A percentile compares a stretch with the other conserved stretches of the same genome.
phyloP scores from a whole-genome alignment of 2,888 invertebrate species.

The Xanthorhoe spadicearia region DNA sequence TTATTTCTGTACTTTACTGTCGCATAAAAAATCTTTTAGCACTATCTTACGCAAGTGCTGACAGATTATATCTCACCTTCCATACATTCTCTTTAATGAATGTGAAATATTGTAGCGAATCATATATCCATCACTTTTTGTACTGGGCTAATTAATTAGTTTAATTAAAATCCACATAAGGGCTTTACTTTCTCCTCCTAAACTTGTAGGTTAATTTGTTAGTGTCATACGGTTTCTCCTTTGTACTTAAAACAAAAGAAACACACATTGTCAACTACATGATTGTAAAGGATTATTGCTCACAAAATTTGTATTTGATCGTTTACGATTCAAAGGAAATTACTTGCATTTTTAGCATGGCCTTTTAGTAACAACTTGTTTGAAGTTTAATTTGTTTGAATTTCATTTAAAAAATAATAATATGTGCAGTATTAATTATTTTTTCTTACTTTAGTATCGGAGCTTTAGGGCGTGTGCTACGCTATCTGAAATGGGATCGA shows the following conservation, averaged over 20 bases:
- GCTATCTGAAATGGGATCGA: too few relatives aligned
- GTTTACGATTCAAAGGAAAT: background rate
- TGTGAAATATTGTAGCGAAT: conserved; percentile 41
- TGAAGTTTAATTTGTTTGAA: too few relatives aligned
- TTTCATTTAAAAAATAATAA: too few relatives aligned
- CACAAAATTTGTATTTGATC: background rate
- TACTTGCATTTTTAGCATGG: background rate
- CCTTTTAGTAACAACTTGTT: too few relatives aligned
- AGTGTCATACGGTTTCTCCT: conserved; percentile 28
- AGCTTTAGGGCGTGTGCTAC: too few relatives aligned
- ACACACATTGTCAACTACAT: conserved; percentile 19
- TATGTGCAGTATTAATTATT: too few relatives aligned
- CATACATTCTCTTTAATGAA: conserved; percentile 49
- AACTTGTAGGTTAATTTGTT: conserved; percentile 36
- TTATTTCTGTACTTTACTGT: conserved; percentile 75
- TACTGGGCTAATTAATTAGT: conserved; percentile 42
- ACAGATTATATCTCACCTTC: conserved; percentile 60
- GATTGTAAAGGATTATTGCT: conserved; percentile 19
- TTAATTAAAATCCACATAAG: conserved; percentile 41
- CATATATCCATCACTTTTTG: conserved; percentile 36
- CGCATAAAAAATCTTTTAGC: conserved; percentile 63
- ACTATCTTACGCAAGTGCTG: conserved; percentile 64
- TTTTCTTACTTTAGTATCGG: too few relatives aligned
- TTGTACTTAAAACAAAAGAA: conserved; percentile 33
- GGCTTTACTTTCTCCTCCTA: conserved; percentile 39